These are phyloP conservation scores for Coregonus ussuriensis DNA, from an alignment of 2,797 vertebrate genomes.

Conservation along the genomic window DNA sequence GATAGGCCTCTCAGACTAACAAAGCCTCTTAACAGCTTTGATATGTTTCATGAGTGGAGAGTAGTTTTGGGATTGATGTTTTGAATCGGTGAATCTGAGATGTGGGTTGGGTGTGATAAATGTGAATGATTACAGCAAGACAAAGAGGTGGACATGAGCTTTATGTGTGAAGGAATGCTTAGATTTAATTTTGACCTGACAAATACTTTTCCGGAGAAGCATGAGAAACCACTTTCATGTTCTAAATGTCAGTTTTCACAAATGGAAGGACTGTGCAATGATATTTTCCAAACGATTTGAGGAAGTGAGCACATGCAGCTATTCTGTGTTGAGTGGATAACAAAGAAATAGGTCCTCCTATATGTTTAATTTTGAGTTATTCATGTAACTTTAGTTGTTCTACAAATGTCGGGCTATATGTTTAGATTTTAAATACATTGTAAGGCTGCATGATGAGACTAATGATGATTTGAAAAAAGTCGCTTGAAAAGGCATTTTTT, in stretches of 20 bases:
- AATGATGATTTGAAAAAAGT: too few species aligned
- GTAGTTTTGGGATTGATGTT: not conserved
- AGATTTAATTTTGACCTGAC: not conserved
- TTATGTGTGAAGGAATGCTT: not conserved
- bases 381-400: too few species aligned
- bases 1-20: slow-evolving; percentile 9
- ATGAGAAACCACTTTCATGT: not conserved
- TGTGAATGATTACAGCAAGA: not conserved
- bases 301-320: too few species aligned
- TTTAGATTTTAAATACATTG: too few species aligned
- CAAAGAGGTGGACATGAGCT: not conserved
- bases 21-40: not conserved
- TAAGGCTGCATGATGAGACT: too few species aligned
- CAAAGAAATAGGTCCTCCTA: too few species aligned
- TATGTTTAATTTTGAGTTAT: too few species aligned
- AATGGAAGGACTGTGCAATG: not conserved
- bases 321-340: too few species aligned
- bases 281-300: slow-evolving; percentile 3
- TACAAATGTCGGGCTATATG: too few species aligned
- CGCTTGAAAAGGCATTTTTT: too few species aligned
- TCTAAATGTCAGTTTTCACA: slow-evolving; percentile 10
- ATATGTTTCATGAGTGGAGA: not conserved
- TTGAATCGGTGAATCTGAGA: not conserved
- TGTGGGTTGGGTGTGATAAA: slow-evolving; percentile 2
- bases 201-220: not conserved